A percentile compares a stretch with the other conserved stretches of the same genome.
phyloP scores from a whole-genome alignment of 2,888 invertebrate species.

The Invenusta paracnida region DNA sequence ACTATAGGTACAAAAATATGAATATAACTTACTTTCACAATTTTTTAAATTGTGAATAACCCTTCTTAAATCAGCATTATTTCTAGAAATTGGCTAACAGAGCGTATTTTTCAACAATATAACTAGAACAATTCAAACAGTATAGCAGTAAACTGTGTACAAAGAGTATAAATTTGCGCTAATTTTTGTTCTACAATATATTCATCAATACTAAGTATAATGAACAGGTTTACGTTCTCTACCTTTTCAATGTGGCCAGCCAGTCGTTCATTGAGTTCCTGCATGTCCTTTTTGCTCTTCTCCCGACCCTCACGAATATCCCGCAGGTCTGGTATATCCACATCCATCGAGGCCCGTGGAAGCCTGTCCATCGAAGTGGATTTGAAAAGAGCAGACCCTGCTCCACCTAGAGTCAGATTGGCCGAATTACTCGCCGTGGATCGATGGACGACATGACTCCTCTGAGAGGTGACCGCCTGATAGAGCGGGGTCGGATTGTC shows the following conservation, averaged over 20 bases:
- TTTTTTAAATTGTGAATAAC: too few relatives aligned
- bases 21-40: too few relatives aligned
- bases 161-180: not conserved
- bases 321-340: constrained; percentile 42
- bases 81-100: too few relatives aligned
- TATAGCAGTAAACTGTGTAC: not conserved
- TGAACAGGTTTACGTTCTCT: not conserved
- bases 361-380: not conserved
- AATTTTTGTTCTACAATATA: too few relatives aligned
- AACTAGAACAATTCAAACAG: not conserved
- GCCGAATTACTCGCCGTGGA: not conserved
- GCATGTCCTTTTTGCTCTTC: constrained; percentile 63
- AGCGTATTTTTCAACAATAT: too few relatives aligned
- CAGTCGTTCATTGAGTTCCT: constrained; percentile 63
- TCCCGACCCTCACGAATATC: constrained; percentile 52
- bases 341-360: constrained; percentile 40
- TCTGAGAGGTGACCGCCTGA: constrained; percentile 20
- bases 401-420: not conserved
- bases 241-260: constrained; percentile 63
- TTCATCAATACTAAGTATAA: too few relatives aligned
- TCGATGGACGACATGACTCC: not conserved
- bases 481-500: not conserved
- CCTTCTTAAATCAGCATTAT: too few relatives aligned
- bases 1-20: too few relatives aligned
- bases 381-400: not conserved